Percentiles rank a stretch among this genome's conserved stretches.
Conservation (phyloP, 2,797 vertebrate genomes). For the Danio choprae region DNA sequence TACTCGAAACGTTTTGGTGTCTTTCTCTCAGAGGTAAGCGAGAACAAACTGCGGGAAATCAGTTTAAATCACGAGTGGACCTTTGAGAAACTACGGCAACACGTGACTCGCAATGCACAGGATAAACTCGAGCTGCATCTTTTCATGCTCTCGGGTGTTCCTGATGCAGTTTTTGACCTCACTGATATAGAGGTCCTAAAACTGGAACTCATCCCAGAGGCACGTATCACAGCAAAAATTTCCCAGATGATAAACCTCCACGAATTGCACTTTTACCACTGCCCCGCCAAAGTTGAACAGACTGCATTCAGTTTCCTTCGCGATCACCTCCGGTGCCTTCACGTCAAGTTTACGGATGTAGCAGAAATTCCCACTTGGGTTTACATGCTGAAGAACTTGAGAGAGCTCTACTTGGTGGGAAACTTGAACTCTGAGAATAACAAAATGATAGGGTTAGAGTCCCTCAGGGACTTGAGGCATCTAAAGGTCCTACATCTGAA, state of each 20-base stretch:
- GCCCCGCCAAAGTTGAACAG: constrained; percentile 97
- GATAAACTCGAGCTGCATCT: constrained; percentile 95
- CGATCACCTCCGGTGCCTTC: constrained; percentile 96
- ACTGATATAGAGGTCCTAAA: constrained; percentile 95
- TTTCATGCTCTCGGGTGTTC: constrained; percentile 96
- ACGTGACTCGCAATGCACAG: constrained; percentile 90
- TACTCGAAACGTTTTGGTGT: constrained; percentile 98
- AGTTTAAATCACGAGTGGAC: constrained; percentile 99
- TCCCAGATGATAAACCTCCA: constrained; percentile 97
- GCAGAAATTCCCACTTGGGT: constrained; percentile 98
- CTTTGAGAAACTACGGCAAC: constrained; percentile 94
- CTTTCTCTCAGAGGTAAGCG: constrained; percentile 97
- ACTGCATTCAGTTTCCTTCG: constrained; percentile 97
- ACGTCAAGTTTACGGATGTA: constrained; percentile 98
- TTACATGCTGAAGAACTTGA: constrained; percentile 92
- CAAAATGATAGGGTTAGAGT: constrained; percentile 98
- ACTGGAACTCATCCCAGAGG: constrained; percentile 96
- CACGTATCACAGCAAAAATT: constrained; percentile 94
- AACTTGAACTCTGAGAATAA: constrained; percentile 99
- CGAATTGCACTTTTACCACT: constrained; percentile 97
- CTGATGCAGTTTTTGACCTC: constrained; percentile 94
- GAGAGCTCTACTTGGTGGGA: constrained; percentile 93
- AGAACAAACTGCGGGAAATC: constrained; percentile 96
- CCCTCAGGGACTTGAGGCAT: constrained; percentile 93
- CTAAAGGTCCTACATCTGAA: constrained; percentile 95